These are phyloP conservation scores for Peromyscus nudipes DNA, from an alignment of 2,797 vertebrate genomes.

Conservation along the genomic window DNA sequence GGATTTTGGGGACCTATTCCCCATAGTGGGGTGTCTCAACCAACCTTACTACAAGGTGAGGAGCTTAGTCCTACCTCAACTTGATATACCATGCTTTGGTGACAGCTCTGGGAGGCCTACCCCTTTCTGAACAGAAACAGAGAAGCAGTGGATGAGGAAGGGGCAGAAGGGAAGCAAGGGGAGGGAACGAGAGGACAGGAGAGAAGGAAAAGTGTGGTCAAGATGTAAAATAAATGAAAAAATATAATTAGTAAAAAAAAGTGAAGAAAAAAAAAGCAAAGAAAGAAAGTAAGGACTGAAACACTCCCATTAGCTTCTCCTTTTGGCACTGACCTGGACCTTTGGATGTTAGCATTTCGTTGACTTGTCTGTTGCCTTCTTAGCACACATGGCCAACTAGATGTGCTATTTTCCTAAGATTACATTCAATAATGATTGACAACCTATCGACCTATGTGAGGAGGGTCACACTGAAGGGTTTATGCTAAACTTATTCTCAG, in stretches of 20 bases:
- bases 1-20: too few relatives aligned
- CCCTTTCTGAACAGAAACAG: not conserved
- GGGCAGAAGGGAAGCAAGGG: not conserved
- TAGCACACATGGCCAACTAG: not conserved
- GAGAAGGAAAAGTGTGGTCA: accelerated
- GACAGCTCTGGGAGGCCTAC: not conserved
- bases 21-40: too few relatives aligned
- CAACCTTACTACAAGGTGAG: not conserved
- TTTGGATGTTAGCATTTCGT: not conserved
- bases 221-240: not conserved
- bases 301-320: not conserved
- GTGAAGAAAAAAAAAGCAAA: too few relatives aligned
- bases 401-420: not conserved
- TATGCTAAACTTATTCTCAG: not conserved
- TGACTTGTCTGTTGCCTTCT: not conserved
- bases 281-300: not conserved
- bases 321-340: not conserved
- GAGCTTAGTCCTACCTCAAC: not conserved
- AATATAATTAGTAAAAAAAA: not conserved
- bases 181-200: accelerated
- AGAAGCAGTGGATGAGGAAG: not conserved
- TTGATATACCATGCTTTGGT: not conserved
- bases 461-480: not conserved
- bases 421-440: not conserved
- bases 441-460: not conserved